Base-by-base conservation (phyloP, 37 sponge, comb jelly and placozoan genomes). In the Ephydatia muelleri region DNA sequence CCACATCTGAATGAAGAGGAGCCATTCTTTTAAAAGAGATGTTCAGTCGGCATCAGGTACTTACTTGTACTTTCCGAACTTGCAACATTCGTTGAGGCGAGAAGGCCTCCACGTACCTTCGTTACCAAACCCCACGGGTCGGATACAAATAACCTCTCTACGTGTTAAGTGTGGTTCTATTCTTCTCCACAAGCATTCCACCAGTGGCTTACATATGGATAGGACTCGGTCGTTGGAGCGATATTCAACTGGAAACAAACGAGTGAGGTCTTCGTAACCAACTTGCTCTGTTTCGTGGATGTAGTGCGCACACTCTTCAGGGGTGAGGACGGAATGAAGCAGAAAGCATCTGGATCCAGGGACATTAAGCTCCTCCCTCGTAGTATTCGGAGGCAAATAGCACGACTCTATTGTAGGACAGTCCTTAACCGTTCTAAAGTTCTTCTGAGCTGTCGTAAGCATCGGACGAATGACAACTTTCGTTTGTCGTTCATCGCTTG, bases 121-220 rank as follows among this genome's bases (percentile, higher is more conserved):
- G 68, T 85, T 85, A n/a, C 85, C 85, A 65, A 85, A 85, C 22
- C 85, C 85, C 26, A 85, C 49, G 22, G 85, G 85, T n/a, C 85
- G 67, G 11, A 85, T 43, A 11, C 85, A 57, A 38, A 85, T 78
- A 22, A 85, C 85, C 76, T 85, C 85, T 5, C 65, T 76, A 3
- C 85, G 77, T 23, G 85, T 78, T 0, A 85, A 43, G 28, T 26
- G 40, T 0, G 70, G 69, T 47, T 85, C 77, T 33, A 85, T 48
- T 78, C 85, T 78, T 38, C 25, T 68, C 78, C 76, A 85, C 33
- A 85, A 67, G 39, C 39, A 35, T 16, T 85, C 85, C 47, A 69
- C 85, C 77, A 85, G 37, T 0, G 38, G 78, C 70, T 77, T 35
- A 36, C 78, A 85, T 31, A 85, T 38, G 27, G 85, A 66, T 47